These are phyloP conservation scores for Sinhomidia bicolor DNA, from an alignment of 2,888 invertebrate species.

Conservation along the genomic window DNA sequence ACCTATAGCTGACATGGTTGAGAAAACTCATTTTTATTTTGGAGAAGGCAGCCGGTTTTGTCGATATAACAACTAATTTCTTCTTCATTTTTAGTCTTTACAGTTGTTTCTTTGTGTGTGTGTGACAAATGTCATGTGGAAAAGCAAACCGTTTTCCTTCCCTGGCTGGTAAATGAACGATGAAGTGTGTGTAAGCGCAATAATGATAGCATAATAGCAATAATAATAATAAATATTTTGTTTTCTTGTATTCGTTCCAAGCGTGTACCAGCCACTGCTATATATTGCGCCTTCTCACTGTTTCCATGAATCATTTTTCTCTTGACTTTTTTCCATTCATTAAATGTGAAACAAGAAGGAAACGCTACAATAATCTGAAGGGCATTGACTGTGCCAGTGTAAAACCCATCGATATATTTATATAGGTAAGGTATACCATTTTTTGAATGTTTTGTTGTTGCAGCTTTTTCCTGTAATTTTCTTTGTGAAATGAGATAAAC, in stretches of 20 bases:
- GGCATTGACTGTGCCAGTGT: conserved; percentile 36
- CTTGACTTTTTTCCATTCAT: conserved; percentile 42
- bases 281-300: not conserved
- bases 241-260: conserved; percentile 52
- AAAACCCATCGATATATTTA: not conserved
- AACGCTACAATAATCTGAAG: conserved; percentile 23
- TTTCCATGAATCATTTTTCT: conserved; percentile 50
- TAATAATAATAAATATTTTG: not conserved
- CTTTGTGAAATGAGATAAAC: too few relatives aligned
- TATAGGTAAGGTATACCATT: too few relatives aligned
- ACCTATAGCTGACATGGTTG: conserved; percentile 12
- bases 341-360: conserved; percentile 25
- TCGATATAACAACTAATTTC: conserved; percentile 54
- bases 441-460: too few relatives aligned
- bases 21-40: conserved; percentile 38
- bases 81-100: conserved; percentile 31
- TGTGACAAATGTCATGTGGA: conserved; percentile 40
- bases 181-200: conserved; percentile 38
- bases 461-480: too few relatives aligned
- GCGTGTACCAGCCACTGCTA: conserved; percentile 46
- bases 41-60: conserved; percentile 37
- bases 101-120: conserved; percentile 16
- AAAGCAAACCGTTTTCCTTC: not conserved
- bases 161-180: conserved; percentile 17
- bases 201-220: not conserved